Base-by-base conservation (phyloP, 2,113 vertebrate species). In the Passerina amoena region DNA sequence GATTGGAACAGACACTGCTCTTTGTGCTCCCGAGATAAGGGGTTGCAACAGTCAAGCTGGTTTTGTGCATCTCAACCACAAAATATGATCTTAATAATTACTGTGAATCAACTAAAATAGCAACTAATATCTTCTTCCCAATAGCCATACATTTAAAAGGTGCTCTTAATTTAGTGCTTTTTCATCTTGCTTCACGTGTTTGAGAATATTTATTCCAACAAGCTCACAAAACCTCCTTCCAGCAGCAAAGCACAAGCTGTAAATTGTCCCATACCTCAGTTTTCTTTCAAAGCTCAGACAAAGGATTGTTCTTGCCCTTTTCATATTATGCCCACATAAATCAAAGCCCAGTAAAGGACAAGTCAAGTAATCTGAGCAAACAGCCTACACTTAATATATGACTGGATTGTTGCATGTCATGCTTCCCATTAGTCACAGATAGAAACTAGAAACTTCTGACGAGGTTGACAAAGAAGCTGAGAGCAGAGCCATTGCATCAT, bases 321-420 rank as follows among this genome's bases (percentile, higher is more conserved):
- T 94, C 84, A 73, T 93, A 89, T 61, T 83, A 96, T 53, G 47
- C 50, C 65, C 70, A 73, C 80, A 95, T 97, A 98, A 98, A 98
- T 98, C 96, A 98, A 95, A 97, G 87, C 86, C 91, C 84, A 24
- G 91, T 78, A 98, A 98, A 98, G 97, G 96, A 94, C 96, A 97
- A 96, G 64, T 44, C 73, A 91, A 81, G 88, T 97, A 98, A 98
- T 98, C 96, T 95, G 94, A 95, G 88, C 88, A 93, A 83, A 30
- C 97, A 97, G 96, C 50, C 93, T 72, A 84, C 83, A 68, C 82
- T 84, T 96, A 92, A 93, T 61, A 63, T 56, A 90, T 61, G 75
- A 95, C 13, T 82, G 93, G 94, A 90, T 76, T 57, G 70, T 71
- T 92, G 68, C 80, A 59, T 89, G 82, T 94, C 96, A 92, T 61